phyloP scores from a whole-genome alignment of 1,140 invertebrate species.

The Drosophila baimaii region DNA sequence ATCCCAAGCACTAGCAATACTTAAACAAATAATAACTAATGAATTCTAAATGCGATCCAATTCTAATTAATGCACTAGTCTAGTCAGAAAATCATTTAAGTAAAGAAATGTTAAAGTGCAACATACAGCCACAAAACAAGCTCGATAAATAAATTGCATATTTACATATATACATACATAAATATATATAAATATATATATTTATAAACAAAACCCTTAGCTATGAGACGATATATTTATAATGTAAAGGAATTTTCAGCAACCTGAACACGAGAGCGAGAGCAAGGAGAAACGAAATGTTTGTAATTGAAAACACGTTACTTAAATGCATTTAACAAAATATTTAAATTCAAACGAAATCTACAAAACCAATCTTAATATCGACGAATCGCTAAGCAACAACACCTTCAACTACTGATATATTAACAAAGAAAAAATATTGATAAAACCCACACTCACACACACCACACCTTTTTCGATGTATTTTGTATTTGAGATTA shows the following conservation, averaged over 20 bases:
- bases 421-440: conserved; percentile 52
- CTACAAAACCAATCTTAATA: conserved; percentile 46
- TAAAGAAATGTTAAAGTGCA: conserved; percentile 62
- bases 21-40: conserved; percentile 36
- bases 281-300: conserved; percentile 51
- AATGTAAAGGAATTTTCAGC: conserved; percentile 66
- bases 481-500: conserved; percentile 77
- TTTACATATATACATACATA: conserved; percentile 37
- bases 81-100: conserved; percentile 80
- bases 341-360: conserved; percentile 67
- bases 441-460: conserved; percentile 32
- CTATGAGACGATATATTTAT: conserved; percentile 57
- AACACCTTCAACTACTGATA: conserved; percentile 42
- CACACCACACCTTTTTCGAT: conserved; percentile 64
- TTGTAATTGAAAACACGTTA: conserved; percentile 77
- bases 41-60: conserved; percentile 70
- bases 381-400: conserved; percentile 50
- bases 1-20: conserved; percentile 53
- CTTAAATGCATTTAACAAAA: conserved; percentile 79
- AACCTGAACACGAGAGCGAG: conserved; percentile 63
- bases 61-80: conserved; percentile 72
- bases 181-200: conserved; percentile 9
- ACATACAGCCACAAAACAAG: conserved; percentile 51
- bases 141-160: conserved; percentile 56
- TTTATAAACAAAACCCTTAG: conserved; percentile 20